These are phyloP conservation scores for Dinocampus coccinellae DNA, from an alignment of 2,888 invertebrate species.

Conservation along the genomic window DNA sequence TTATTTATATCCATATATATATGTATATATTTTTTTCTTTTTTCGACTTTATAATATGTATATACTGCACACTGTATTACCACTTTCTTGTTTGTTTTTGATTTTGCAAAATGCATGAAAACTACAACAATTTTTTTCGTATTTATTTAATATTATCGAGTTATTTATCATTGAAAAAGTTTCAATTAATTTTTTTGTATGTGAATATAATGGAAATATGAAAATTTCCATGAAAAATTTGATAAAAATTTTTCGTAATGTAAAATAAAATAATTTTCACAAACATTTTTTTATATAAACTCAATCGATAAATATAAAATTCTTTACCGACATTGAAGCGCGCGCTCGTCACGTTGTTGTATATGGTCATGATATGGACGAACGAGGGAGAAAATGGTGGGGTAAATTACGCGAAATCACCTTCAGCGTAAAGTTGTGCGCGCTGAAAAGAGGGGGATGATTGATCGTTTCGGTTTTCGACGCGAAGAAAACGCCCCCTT, in stretches of 20 bases:
- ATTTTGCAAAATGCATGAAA: no score
- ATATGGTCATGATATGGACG: slow-evolving; percentile 1
- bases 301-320: slow-evolving; percentile 1
- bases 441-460: slow-evolving; percentile 42
- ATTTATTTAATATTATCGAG: no score
- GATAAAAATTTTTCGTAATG: no score
- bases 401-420: slow-evolving; percentile 29
- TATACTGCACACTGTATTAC: slow-evolving; percentile 24
- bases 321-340: slow-evolving; percentile 27
- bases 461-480: slow-evolving; percentile 51
- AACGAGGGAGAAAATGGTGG: neutral
- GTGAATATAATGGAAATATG: no score
- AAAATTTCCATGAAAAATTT: no score
- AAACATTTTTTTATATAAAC: neutral
- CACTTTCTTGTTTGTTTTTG: slow-evolving; percentile 34
- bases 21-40: no score
- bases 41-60: no score
- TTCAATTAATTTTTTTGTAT: no score
- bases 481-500: slow-evolving; percentile 43
- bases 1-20: slow-evolving; percentile 20
- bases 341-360: slow-evolving; percentile 1
- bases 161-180: no score
- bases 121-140: no score
- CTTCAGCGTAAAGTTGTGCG: slow-evolving; percentile 31
- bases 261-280: neutral